Evolutionary conservation across 1,140 invertebrate species (phyloP), one percentile per base, ranked within the genome.

Genomic region (Drosophila suzukii): DNA sequence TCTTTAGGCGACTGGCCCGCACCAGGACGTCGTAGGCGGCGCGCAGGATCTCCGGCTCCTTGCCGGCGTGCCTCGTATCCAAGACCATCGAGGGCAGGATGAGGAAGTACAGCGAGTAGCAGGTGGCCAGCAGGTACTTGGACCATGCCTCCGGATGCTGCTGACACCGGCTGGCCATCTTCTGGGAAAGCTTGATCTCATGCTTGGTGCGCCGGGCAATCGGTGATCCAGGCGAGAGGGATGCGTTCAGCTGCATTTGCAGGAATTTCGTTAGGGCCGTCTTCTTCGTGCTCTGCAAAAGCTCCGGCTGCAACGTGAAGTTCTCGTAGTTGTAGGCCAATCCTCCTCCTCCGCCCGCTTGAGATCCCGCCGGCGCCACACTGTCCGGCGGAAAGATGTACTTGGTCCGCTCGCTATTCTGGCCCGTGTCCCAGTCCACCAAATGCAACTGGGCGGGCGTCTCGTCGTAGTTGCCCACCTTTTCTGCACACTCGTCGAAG

Each of bases 51-150:
- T 96, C 95, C 59, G 95, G 95, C 78, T 96, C 95, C 92, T 96
- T 95, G 91, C 95, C 94, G 36, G 93, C 76, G 20, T 91, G 83
- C 12, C 83, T 61, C 57, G 84, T 68, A 93, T 94, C 59, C 93
- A 92, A 46, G 93, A 93, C 60, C 97, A 93, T 96, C 53, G 97
- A 96, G 10, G 98, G 97, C 71, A 99, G 94, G 91, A 98, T 96
- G 79, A 99, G 95, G 93, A 99, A 99, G 96, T 99, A 99, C n/a
- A 99, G 94, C 62, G 98, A 98, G 92, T 97, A 97, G 90, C 97
- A 97, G 6, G 97, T 97, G 20, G 96, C 96, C 8, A 97, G 93
- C 15, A 98, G 92, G 93, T 97, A 98, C 93, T 97, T 97, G 13
- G 98, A 97, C 98, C 98, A 99, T 46, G 95, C 93, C 78, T 97